Percentiles rank a stretch among this genome's conserved stretches.
Conservation (phyloP, 2,888 invertebrate species). For the Petrolisthes manimaculis region DNA sequence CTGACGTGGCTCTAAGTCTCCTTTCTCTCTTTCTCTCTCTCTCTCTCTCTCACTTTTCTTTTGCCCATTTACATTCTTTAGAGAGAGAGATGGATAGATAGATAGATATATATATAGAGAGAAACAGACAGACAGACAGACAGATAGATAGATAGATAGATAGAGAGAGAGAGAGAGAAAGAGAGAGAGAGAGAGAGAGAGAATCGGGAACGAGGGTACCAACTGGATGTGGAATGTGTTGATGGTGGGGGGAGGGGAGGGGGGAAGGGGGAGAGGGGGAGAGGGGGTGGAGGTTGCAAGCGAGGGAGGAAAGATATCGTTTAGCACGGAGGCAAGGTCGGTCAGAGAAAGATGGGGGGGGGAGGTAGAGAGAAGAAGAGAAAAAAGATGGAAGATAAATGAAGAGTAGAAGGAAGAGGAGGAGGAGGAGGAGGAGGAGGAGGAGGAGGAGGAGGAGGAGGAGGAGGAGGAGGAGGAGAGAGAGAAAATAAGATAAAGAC, state of each 20-base stretch:
- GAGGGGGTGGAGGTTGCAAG: neutral
- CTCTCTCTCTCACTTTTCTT: neutral
- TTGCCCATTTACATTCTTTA: neutral
- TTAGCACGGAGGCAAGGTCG: neutral
- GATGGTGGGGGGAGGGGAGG: neutral
- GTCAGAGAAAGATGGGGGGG: neutral
- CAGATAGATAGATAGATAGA: slow-evolving; percentile 11
- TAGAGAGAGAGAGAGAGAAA: neutral
- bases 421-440: neutral
- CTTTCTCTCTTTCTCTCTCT: too few species aligned
- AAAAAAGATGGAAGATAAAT: neutral
- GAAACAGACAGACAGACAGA: slow-evolving; percentile 24
- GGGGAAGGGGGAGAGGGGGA: neutral
- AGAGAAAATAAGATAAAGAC: neutral
- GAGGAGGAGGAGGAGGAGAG: neutral
- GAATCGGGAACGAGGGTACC: neutral
- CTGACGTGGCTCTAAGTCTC: slow-evolving; percentile 1
- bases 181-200: neutral
- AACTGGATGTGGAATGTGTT: too few species aligned
- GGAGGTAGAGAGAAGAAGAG: neutral
- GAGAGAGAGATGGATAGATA: neutral
- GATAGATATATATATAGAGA: neutral
- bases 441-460: neutral
- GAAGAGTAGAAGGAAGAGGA: neutral
- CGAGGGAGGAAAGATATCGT: neutral